Percentiles rank a stretch among this genome's conserved stretches.
phyloP scores from a whole-genome alignment of 1,140 invertebrate species.

The Drosophila mayri region DNA sequence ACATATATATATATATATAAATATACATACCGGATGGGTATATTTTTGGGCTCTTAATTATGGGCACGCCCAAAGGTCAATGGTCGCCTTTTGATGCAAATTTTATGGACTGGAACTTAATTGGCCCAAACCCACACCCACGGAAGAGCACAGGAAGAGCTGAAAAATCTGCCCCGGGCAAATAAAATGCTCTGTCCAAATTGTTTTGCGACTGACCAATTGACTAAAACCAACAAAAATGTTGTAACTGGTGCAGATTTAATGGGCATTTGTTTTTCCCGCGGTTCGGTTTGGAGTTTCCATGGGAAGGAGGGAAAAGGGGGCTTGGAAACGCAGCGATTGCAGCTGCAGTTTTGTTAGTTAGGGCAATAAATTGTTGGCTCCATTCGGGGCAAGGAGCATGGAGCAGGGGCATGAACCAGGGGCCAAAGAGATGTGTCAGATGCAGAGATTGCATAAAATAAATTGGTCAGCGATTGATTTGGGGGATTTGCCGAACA shows the following conservation, averaged over 20 bases:
- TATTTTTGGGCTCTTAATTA: slow-evolving; percentile 66
- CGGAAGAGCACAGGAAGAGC: slow-evolving; percentile 13
- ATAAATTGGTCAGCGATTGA: slow-evolving; percentile 74
- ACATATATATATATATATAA: neutral
- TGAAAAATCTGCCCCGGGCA: slow-evolving; percentile 36
- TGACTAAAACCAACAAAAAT: slow-evolving; percentile 62
- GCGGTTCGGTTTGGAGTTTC: slow-evolving; percentile 8
- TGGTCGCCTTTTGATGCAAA: slow-evolving; percentile 59
- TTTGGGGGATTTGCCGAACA: slow-evolving; percentile 59
- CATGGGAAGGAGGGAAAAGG: neutral
- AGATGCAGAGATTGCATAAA: slow-evolving; percentile 62
- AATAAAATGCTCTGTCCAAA: slow-evolving; percentile 68
- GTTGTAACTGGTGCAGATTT: slow-evolving; percentile 53
- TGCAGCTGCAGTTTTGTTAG: slow-evolving; percentile 60
- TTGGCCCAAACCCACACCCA: slow-evolving; percentile 42
- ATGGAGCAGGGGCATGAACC: neutral
- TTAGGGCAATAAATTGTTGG: slow-evolving; percentile 67
- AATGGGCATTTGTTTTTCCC: slow-evolving; percentile 48
- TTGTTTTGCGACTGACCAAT: slow-evolving; percentile 78
- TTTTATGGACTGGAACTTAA: slow-evolving; percentile 80
- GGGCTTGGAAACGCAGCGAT: slow-evolving; percentile 40
- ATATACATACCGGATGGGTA: slow-evolving; percentile 28
- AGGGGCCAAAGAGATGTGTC: slow-evolving; percentile 34
- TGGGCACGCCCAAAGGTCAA: slow-evolving; percentile 56
- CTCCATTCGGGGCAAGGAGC: slow-evolving; percentile 15